Evolutionary conservation across 1,140 invertebrate genomes (phyloP), one percentile per base, ranked within the genome.

Genomic region (Ephestia elutella): DNA sequence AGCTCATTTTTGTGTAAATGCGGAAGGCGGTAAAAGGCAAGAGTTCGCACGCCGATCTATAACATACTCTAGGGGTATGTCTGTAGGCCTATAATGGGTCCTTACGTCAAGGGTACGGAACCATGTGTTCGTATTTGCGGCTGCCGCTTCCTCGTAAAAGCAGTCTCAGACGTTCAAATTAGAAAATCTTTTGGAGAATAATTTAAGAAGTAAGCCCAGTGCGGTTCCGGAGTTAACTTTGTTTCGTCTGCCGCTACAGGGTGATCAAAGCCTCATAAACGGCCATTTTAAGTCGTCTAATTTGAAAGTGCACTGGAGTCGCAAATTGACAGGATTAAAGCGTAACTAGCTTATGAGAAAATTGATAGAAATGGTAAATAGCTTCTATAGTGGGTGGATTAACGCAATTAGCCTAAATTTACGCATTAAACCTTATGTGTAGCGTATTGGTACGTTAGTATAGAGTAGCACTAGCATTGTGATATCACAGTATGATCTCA

Each of bases 151-250:
- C 67, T 67, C 63, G 69, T 70, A 75, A 71, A 73, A 73, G 72
- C 32, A 64, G 70, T 67, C 62, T 72, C 61, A 75, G 75, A 78
- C 68, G 66, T 78, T 80, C 77, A 86, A 88, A 88, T 88, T 88
- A 88, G 77, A 86, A 86, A 88, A 88, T 88, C 86, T 88, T 86
- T 86, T 81, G 75, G 77, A 73, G 86, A 84, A 86, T 88, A 83
- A 88, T 88, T 88, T 86, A 86, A 85, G 82, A 82, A 82, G 77
- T 70, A 68, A 73, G 70, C 70, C 67, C 65, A 17, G 20, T 53
- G 68, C 68, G 76, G 80, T 75, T 75, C 69, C 57, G 56, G 68
- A 67, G 74, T 75, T 81, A 82, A 86, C 78, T 86, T 83, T 76
- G 73, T 79, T 78, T 75, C 57, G 68, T 63, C 70, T 74, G 67